Evolutionary conservation across 2,888 invertebrate species (phyloP).

Genomic region (Caenorhabditis sp.): DNA sequence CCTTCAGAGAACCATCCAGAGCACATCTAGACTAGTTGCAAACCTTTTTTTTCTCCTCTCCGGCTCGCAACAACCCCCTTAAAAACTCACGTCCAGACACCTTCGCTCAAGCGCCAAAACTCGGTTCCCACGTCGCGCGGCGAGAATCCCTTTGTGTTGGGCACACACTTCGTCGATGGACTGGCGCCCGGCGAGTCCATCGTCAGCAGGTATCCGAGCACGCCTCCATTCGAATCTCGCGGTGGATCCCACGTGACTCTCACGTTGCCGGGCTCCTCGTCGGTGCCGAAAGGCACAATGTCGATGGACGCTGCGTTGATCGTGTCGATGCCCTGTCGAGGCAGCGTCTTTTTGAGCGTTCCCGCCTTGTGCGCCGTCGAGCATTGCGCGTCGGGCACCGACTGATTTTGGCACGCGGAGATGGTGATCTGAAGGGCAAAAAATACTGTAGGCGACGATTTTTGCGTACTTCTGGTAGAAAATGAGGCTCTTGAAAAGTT

Average conservation of each 20-base stretch:
- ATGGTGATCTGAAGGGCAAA: slow-evolving; percentile 73
- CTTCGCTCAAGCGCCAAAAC: neutral
- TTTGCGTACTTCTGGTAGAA: too few species aligned
- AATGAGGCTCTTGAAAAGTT: too few species aligned
- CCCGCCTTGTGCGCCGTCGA: slow-evolving; percentile 50
- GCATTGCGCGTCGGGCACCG: slow-evolving; percentile 64
- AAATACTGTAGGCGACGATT: too few species aligned
- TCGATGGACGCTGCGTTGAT: slow-evolving; percentile 14
- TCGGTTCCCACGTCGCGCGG: neutral
- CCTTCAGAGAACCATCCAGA: too few species aligned
- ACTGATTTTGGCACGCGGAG: slow-evolving; percentile 78
- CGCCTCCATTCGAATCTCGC: slow-evolving; percentile 90
- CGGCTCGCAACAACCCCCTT: too few species aligned
- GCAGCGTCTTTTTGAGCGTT: slow-evolving; percentile 33
- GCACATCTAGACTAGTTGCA: too few species aligned
- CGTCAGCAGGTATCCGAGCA: slow-evolving; percentile 88
- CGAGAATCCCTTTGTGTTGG: neutral
- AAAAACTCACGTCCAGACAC: neutral
- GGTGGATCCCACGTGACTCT: slow-evolving; percentile 88
- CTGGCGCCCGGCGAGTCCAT: slow-evolving; percentile 40
- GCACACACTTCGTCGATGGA: neutral
- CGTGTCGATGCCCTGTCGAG: slow-evolving; percentile 37
- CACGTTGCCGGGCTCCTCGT: slow-evolving; percentile 44
- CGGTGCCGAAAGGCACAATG: slow-evolving; percentile 18
- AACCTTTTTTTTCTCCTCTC: too few species aligned